Conservation (phyloP, 2,113 vertebrate genomes). For the Platycercus adscitus region DNA sequence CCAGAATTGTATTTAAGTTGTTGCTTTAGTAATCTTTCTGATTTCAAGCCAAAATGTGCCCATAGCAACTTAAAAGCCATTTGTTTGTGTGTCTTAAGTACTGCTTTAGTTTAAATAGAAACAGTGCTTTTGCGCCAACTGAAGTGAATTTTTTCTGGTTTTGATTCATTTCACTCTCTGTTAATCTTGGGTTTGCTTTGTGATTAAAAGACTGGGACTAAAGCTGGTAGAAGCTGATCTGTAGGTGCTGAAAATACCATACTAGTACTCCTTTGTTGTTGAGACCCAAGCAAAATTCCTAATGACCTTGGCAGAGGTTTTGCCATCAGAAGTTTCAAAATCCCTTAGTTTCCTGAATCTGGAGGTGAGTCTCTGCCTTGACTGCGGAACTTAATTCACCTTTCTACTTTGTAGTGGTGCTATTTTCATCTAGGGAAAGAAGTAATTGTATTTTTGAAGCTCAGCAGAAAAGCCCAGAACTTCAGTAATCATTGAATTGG, state of each 20-base stretch:
- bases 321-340: background rate
- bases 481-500: background rate
- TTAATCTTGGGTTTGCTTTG: background rate
- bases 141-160: background rate
- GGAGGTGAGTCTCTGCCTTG: background rate
- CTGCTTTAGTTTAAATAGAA: background rate
- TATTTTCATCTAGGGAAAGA: background rate
- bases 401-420: background rate
- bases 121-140: background rate
- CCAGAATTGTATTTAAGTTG: background rate
- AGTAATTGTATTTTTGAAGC: background rate
- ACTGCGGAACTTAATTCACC: background rate
- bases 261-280: background rate
- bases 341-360: background rate
- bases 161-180: background rate
- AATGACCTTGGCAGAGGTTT: background rate
- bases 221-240: background rate
- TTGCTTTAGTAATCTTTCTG: background rate
- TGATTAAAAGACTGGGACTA: background rate
- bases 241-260: background rate
- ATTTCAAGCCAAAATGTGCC: background rate
- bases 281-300: background rate
- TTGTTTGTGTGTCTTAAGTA: background rate
- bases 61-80: background rate
- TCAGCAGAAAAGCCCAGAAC: background rate